phyloP scores from a whole-genome alignment of 2,888 invertebrate species.

The Xanthia togata region DNA sequence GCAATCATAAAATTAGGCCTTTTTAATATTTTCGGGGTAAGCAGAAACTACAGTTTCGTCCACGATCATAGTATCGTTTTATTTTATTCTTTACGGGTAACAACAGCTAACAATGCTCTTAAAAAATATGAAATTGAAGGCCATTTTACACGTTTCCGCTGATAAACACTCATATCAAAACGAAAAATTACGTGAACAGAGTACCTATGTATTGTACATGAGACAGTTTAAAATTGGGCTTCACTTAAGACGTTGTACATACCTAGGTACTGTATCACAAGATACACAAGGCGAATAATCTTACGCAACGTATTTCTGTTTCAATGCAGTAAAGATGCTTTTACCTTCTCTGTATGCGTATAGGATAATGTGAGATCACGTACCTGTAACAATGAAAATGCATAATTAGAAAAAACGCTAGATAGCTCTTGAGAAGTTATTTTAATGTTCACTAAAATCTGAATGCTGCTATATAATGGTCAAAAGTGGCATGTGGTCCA shows the following conservation, averaged over 20 bases:
- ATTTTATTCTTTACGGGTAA: too few species aligned
- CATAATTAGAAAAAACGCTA: background rate
- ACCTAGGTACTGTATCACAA: background rate
- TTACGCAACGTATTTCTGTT: background rate
- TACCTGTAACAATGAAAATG: slow-evolving; percentile 24
- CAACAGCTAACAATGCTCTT: too few species aligned
- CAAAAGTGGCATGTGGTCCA: too few species aligned
- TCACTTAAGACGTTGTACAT: background rate
- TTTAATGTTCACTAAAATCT: too few species aligned
- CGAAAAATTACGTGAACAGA: background rate
- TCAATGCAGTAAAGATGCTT: background rate
- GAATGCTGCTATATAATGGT: background rate
- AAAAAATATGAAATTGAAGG: too few species aligned
- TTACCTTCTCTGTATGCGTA: background rate
- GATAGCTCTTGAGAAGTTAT: too few species aligned
- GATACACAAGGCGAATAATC: background rate
- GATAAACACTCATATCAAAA: too few species aligned
- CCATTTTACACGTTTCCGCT: too few species aligned
- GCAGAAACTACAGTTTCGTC: background rate
- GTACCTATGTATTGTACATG: background rate
- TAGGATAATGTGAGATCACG: too few species aligned
- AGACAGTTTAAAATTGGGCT: background rate
- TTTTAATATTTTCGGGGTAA: background rate
- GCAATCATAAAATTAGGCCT: background rate
- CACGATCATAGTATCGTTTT: background rate